phyloP scores from a whole-genome alignment of 30 jellyfish, hydroid and myxozoan species.

The Mastigias papua region DNA sequence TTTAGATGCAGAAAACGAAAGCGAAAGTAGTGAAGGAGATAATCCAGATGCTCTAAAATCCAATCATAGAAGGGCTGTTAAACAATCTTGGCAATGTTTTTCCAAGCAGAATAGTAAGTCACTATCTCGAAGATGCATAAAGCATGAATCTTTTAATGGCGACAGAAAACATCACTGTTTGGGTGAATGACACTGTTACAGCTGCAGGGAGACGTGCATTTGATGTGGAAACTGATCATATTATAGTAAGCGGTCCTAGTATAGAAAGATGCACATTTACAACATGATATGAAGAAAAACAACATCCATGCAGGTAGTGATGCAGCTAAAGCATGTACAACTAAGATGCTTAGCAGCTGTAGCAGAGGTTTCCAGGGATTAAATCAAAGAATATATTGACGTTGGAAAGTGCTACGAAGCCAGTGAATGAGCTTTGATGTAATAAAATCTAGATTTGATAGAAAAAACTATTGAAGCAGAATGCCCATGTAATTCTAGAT shows the following conservation, averaged over 20 bases:
- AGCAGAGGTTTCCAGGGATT: not conserved
- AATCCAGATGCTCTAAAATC: too few species aligned
- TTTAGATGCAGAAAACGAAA: too few species aligned
- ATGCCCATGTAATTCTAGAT: not conserved
- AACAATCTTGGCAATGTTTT: too few species aligned
- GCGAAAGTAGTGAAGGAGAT: too few species aligned
- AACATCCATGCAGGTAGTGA: not conserved
- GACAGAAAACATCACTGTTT: too few species aligned
- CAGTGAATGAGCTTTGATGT: not conserved
- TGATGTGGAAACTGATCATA: not conserved
- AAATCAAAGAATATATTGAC: not conserved
- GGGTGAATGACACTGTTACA: too few species aligned
- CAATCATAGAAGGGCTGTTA: too few species aligned
- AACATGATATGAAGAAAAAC: not conserved
- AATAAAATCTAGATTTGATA: not conserved
- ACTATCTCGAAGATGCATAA: too few species aligned
- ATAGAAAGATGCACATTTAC: not conserved
- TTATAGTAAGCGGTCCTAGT: not conserved
- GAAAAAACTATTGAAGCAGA: not conserved
- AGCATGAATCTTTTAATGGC: too few species aligned
- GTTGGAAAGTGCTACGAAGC: not conserved
- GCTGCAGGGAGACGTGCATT: not conserved
- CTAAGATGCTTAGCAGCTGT: not conserved
- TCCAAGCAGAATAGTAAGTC: too few species aligned
- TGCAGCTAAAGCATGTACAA: not conserved